A percentile compares a stretch with the other conserved stretches of the same genome.
These are phyloP conservation scores for Ctenicera cuprea DNA, from an alignment of 2,888 invertebrate genomes.

Conservation along the genomic window DNA sequence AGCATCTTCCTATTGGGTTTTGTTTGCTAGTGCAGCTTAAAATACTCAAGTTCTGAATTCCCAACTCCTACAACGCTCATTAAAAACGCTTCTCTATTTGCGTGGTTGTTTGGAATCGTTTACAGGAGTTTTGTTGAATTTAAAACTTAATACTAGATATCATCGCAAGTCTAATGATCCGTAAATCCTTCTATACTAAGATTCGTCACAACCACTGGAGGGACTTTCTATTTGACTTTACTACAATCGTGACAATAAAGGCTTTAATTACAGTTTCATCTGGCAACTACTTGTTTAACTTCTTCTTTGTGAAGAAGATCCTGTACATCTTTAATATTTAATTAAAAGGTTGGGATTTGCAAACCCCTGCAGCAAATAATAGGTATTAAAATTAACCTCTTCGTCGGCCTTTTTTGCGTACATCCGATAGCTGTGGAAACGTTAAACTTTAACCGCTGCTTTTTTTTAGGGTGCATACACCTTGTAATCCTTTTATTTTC, in stretches of 20 bases:
- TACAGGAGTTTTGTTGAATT: slow-evolving; percentile 11
- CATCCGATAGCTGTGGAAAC: too few relatives aligned
- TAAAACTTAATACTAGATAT: slow-evolving; percentile 29
- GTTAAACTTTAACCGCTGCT: too few relatives aligned
- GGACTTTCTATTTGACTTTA: slow-evolving; percentile 42
- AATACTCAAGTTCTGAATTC: too few relatives aligned
- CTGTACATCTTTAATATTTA: slow-evolving; percentile 15
- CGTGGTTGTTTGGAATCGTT: slow-evolving; percentile 2
- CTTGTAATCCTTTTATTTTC: too few relatives aligned
- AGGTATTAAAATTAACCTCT: too few relatives aligned
- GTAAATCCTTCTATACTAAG: slow-evolving; percentile 35
- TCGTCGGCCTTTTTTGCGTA: too few relatives aligned
- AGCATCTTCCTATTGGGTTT: too few relatives aligned
- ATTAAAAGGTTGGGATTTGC: neutral
- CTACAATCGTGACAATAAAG: slow-evolving; percentile 27
- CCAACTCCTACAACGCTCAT: too few relatives aligned
- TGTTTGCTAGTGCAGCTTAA: too few relatives aligned
- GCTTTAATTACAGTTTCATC: slow-evolving; percentile 36
- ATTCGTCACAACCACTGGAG: slow-evolving; percentile 43
- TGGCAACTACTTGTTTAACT: slow-evolving; percentile 24
- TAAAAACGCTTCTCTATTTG: too few relatives aligned
- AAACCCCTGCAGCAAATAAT: neutral
- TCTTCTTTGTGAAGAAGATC: slow-evolving; percentile 13
- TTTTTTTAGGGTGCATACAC: too few relatives aligned
- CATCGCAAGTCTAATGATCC: slow-evolving; percentile 33